phyloP scores from a whole-genome alignment of 2,113 vertebrate genomes.

The Synodontis membranacea region DNA sequence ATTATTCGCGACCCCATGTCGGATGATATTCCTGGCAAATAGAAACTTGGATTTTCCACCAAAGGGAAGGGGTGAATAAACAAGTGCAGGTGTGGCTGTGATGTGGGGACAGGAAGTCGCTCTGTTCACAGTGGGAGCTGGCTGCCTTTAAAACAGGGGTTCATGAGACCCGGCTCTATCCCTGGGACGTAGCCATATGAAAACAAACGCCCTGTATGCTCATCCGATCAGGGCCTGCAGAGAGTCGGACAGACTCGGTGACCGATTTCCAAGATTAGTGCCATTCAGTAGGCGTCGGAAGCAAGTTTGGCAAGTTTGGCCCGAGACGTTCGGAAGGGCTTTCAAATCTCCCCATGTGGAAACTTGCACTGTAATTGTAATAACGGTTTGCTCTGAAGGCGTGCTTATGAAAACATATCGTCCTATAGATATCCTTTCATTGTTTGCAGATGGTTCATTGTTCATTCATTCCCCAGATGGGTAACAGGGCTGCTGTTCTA shows the following conservation, averaged over 20 bases:
- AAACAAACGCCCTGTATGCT: constrained; percentile 59
- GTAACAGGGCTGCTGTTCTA: not conserved
- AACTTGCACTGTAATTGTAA: constrained; percentile 57
- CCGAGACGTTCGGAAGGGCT: constrained; percentile 42
- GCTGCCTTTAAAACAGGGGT: constrained; percentile 33
- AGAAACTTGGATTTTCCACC: constrained; percentile 42
- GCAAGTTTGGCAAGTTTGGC: constrained; percentile 50
- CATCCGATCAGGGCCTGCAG: constrained; percentile 46
- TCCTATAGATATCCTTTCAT: constrained; percentile 27
- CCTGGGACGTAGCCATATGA: constrained; percentile 51
- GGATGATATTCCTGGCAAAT: constrained; percentile 3
- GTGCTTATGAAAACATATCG: constrained; percentile 21
- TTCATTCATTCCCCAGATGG: not conserved
- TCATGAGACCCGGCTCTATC: constrained; percentile 47
- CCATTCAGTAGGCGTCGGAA: constrained; percentile 61
- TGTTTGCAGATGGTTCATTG: constrained; percentile 14
- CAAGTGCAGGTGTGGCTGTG: constrained; percentile 55
- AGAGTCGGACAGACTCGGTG: constrained; percentile 27
- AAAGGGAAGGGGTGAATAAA: constrained; percentile 48
- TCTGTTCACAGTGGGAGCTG: constrained; percentile 55
- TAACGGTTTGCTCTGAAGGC: constrained; percentile 36
- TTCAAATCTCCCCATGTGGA: constrained; percentile 62
- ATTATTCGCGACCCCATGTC: not conserved
- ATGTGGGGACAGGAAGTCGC: constrained; percentile 63
- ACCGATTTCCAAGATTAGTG: constrained; percentile 63